phyloP scores from a whole-genome alignment of 2,888 invertebrate genomes.

The Nowickia ferox region DNA sequence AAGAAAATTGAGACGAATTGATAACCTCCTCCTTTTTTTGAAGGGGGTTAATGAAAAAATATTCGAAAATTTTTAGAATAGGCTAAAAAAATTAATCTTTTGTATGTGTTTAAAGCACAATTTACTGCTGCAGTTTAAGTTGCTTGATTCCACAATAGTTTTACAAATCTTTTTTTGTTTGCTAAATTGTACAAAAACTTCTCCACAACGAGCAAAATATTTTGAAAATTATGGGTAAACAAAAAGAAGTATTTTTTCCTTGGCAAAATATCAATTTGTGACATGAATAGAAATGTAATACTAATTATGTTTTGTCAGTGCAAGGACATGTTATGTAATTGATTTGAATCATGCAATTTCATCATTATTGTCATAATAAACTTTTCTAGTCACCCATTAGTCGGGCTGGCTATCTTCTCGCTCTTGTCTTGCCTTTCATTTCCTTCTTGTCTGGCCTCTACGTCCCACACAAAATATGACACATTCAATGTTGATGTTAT shows the following conservation, averaged over 20 bases:
- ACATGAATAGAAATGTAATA: neutral
- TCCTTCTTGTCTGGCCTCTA: neutral
- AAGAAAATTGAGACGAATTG: too few relatives aligned
- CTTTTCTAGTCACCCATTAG: neutral
- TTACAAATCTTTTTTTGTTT: neutral
- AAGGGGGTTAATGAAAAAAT: too few relatives aligned
- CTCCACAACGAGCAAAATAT: too few relatives aligned
- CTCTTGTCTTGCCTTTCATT: neutral
- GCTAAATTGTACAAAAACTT: too few relatives aligned
- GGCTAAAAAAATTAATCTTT: too few relatives aligned
- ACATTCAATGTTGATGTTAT: neutral
- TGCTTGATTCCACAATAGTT: neutral
- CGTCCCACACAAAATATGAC: constrained; percentile 6
- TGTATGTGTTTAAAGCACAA: neutral
- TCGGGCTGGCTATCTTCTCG: constrained; percentile 1
- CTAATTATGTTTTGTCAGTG: neutral
- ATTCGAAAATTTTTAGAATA: too few relatives aligned
- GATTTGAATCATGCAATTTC: constrained; percentile 5
- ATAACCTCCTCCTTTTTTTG: too few relatives aligned
- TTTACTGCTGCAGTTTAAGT: neutral
- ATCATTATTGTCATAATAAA: neutral
- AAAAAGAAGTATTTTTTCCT: too few relatives aligned
- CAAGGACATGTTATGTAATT: neutral
- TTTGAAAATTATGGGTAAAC: too few relatives aligned
- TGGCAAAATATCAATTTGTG: too few relatives aligned